Evolutionary conservation across 1,140 invertebrate species (phyloP).

Genomic region (Drosophila murphyi): DNA sequence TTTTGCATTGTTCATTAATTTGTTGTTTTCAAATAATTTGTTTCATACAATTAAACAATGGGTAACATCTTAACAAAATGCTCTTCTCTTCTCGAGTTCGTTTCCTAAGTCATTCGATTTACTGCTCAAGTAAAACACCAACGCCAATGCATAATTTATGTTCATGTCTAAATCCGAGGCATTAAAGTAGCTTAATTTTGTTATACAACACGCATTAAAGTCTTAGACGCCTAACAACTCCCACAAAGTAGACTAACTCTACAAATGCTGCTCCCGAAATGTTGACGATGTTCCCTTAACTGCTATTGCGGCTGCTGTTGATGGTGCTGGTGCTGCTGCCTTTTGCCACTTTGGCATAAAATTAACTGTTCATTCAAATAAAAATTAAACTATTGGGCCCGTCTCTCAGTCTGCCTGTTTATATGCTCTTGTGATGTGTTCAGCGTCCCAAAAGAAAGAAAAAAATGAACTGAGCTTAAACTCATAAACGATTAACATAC

Average conservation of each 20-base stretch:
- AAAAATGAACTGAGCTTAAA: slow-evolving; percentile 63
- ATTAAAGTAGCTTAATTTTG: slow-evolving; percentile 52
- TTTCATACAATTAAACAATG: slow-evolving; percentile 3
- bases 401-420: slow-evolving; percentile 37
- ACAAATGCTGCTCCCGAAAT: slow-evolving; percentile 25
- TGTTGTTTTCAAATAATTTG: too few relatives aligned
- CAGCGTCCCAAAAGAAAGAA: slow-evolving; percentile 18
- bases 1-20: too few relatives aligned
- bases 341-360: slow-evolving; percentile 76
- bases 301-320: background rate
- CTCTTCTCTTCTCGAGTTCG: slow-evolving; percentile 27
- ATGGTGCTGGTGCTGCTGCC: slow-evolving; percentile 28
- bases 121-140: slow-evolving; percentile 18
- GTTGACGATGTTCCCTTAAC: slow-evolving; percentile 27
- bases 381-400: slow-evolving; percentile 78
- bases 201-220: slow-evolving; percentile 49
- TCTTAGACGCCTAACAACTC: slow-evolving; percentile 41
- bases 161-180: slow-evolving; percentile 18
- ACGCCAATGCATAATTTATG: slow-evolving; percentile 51
- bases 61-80: slow-evolving; percentile 4
- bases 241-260: slow-evolving; percentile 32
- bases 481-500: slow-evolving; percentile 81
- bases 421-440: slow-evolving; percentile 12
- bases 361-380: slow-evolving; percentile 81
- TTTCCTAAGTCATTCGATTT: slow-evolving; percentile 46